Evolutionary conservation across 37 sponge, comb jelly and placozoan species (phyloP).

Genomic region (Geodia barretti): DNA sequence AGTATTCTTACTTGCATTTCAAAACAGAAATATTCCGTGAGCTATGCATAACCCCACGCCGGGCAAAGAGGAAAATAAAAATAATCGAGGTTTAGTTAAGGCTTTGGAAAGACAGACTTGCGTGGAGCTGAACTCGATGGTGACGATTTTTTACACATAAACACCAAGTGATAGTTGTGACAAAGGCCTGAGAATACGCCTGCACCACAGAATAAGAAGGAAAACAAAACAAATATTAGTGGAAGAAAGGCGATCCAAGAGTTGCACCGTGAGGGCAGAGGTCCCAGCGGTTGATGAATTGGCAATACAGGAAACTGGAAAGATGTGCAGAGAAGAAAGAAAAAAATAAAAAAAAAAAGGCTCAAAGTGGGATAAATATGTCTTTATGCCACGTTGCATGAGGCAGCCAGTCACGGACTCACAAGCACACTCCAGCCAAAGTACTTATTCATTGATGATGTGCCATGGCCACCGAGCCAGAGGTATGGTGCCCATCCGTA

Average conservation of each 20-base stretch:
- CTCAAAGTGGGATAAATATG: constrained; percentile 26
- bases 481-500: constrained; percentile 46
- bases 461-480: constrained; percentile 58
- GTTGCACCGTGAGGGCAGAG: not conserved
- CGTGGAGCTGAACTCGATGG: constrained; percentile 1
- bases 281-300: constrained; percentile 4
- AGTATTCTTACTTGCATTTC: too few relatives aligned
- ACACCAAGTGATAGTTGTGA: not conserved
- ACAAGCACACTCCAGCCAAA: not conserved
- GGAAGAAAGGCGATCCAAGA: not conserved
- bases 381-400: constrained; percentile 66
- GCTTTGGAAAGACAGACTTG: constrained; percentile 37
- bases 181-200: constrained; percentile 6
- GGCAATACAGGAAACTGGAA: not conserved
- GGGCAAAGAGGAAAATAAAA: too few relatives aligned
- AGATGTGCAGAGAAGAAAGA: not conserved
- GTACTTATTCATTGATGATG: constrained; percentile 56
- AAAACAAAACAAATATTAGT: not conserved
- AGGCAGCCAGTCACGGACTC: constrained; percentile 47
- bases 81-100: constrained; percentile 34
- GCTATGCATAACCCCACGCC: not conserved
- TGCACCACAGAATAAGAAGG: constrained; percentile 36
- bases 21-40: too few relatives aligned
- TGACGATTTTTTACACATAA: not conserved
- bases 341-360: not conserved